Conservation (phyloP, 2,888 invertebrate genomes). For the Ophion obscuratus region DNA sequence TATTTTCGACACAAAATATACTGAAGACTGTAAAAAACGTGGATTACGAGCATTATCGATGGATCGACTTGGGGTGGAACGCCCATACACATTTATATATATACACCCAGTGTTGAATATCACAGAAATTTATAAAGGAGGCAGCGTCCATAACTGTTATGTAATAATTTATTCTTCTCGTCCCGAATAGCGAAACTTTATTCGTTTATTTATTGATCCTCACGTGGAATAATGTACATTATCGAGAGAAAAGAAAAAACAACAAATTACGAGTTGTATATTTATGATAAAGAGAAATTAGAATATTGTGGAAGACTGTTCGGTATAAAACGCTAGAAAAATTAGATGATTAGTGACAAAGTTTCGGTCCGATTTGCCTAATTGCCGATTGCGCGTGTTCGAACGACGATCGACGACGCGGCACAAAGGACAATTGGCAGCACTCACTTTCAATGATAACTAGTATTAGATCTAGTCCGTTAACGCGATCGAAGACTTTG, state of each 20-base stretch:
- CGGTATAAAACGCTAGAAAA: slow-evolving; percentile 40
- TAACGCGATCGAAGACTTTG: slow-evolving; percentile 38
- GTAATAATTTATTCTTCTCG: slow-evolving; percentile 54
- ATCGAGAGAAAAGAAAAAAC: slow-evolving; percentile 1
- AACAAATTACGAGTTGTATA: slow-evolving; percentile 47
- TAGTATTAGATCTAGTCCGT: slow-evolving; percentile 75
- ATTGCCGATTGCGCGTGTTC: slow-evolving; percentile 43
- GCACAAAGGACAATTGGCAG: slow-evolving; percentile 46
- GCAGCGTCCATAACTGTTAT: slow-evolving; percentile 56
- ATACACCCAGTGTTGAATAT: slow-evolving; percentile 50
- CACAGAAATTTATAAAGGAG: slow-evolving; percentile 55
- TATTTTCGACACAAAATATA: neutral
- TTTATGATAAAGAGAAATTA: slow-evolving; percentile 49
- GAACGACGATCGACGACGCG: slow-evolving; percentile 2
- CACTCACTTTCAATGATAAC: slow-evolving; percentile 73
- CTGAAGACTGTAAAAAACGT: neutral
- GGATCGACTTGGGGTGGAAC: slow-evolving; percentile 10
- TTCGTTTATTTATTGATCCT: slow-evolving; percentile 56
- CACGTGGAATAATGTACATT: slow-evolving; percentile 43
- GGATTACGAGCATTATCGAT: neutral
- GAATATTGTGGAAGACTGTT: slow-evolving; percentile 62
- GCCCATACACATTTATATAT: neutral
- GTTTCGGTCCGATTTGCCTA: slow-evolving; percentile 53
- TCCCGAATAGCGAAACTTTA: slow-evolving; percentile 36
- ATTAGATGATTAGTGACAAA: slow-evolving; percentile 33